A percentile compares a stretch with the other conserved stretches of the same genome.
Conservation (phyloP, 2,797 vertebrate species). For the Fistularia commersonii region DNA sequence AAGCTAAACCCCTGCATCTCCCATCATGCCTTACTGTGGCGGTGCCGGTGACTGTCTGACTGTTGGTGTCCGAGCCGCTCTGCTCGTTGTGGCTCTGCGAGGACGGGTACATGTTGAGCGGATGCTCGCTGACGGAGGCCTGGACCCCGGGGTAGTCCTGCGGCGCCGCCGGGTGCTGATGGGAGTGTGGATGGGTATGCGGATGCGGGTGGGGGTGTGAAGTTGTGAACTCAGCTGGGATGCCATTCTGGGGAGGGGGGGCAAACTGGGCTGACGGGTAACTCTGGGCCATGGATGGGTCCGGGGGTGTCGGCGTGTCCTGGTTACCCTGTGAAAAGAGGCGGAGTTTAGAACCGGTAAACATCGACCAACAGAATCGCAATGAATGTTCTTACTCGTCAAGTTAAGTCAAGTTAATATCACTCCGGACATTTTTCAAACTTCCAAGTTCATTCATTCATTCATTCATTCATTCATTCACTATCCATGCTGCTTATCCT, state of each 20-base stretch:
- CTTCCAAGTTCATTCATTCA: no score
- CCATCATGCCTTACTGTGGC: constrained; percentile 85
- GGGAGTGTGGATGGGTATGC: constrained; percentile 86
- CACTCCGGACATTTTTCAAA: no score
- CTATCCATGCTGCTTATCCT: no score
- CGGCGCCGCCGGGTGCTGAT: constrained; percentile 53
- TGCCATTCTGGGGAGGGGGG: constrained; percentile 87
- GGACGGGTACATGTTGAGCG: constrained; percentile 90
- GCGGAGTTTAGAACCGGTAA: neutral
- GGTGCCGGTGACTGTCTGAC: constrained; percentile 90
- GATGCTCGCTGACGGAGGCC: constrained; percentile 86
- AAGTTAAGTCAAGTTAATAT: neutral
- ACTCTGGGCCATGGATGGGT: constrained; percentile 92
- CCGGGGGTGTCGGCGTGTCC: constrained; percentile 90
- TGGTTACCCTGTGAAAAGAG: constrained; percentile 85
- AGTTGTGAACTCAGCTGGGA: constrained; percentile 88
- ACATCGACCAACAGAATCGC: no score
- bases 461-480: no score
- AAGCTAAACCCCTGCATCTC: neutral
- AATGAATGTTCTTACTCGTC: no score
- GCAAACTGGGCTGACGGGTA: constrained; percentile 90
- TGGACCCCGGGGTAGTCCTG: constrained; percentile 70
- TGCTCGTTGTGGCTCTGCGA: constrained; percentile 90
- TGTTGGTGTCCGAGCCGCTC: constrained; percentile 80
- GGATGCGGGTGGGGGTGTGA: constrained; percentile 87